These are phyloP conservation scores for Calephelis nemesis DNA, from an alignment of 1,140 invertebrate species.

Conservation along the genomic window DNA sequence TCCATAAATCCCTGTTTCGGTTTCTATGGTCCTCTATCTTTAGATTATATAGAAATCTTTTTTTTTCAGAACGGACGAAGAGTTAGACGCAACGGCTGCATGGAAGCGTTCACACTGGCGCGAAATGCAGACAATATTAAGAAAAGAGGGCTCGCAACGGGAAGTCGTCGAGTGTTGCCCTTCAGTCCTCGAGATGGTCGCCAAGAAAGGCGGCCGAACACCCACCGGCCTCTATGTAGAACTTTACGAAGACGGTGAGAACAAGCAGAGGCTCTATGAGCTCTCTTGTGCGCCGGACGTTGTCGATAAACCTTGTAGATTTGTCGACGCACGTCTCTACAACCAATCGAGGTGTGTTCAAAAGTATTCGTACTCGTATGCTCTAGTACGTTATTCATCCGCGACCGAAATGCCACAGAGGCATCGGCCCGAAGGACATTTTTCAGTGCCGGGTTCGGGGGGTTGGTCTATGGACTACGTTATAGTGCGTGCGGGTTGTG, in stretches of 20 bases:
- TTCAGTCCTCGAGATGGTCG: slow-evolving; percentile 86
- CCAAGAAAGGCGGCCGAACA: slow-evolving; percentile 88
- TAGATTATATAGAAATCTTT: background rate
- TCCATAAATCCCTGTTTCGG: no score
- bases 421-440: slow-evolving; percentile 73
- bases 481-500: slow-evolving; percentile 88
- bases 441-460: slow-evolving; percentile 77
- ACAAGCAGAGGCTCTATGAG: slow-evolving; percentile 87
- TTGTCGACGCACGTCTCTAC: slow-evolving; percentile 84
- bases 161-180: slow-evolving; percentile 89
- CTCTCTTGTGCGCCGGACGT: slow-evolving; percentile 87
- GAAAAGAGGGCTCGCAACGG: slow-evolving; percentile 80
- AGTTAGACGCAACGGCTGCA: slow-evolving; percentile 55
- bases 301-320: slow-evolving; percentile 86
- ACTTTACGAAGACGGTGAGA: slow-evolving; percentile 86
- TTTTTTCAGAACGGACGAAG: slow-evolving; percentile 61
- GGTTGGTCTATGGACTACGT: slow-evolving; percentile 91
- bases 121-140: slow-evolving; percentile 83
- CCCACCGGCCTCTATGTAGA: slow-evolving; percentile 85
- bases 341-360: slow-evolving; percentile 89
- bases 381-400: slow-evolving; percentile 82
- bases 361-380: slow-evolving; percentile 91
- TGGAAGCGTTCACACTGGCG: slow-evolving; percentile 74
- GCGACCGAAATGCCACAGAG: slow-evolving; percentile 74
- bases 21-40: no score